A percentile compares a stretch with the other conserved stretches of the same genome.
phyloP scores from a whole-genome alignment of 64 coral and sea anemone species.

The Montipora efflorescens region DNA sequence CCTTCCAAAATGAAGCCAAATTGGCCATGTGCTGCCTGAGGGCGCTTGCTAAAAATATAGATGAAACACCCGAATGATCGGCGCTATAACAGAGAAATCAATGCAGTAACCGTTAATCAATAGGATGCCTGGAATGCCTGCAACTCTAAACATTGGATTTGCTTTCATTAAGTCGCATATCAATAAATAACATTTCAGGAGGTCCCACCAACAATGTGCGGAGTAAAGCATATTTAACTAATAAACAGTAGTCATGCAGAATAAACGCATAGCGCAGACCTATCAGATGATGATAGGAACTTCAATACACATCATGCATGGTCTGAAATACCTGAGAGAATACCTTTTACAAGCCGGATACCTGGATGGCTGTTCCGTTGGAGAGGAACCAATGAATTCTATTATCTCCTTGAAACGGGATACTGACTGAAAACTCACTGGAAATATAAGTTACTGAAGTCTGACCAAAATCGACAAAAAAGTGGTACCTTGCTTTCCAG shows the following conservation, averaged over 20 bases:
- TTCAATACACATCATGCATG: slow-evolving; percentile 36
- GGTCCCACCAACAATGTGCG: too few relatives aligned
- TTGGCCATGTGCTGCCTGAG: too few relatives aligned
- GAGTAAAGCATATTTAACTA: neutral
- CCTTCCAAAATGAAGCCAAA: too few relatives aligned
- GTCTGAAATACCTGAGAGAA: slow-evolving; percentile 55
- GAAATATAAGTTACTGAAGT: slow-evolving; percentile 38
- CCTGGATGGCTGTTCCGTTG: slow-evolving; percentile 36
- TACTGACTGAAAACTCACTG: slow-evolving; percentile 46
- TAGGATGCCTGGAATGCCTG: too few relatives aligned
- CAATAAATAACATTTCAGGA: too few relatives aligned
- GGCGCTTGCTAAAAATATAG: too few relatives aligned
- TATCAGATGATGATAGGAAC: neutral
- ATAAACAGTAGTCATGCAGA: neutral
- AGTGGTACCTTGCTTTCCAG: slow-evolving; percentile 35
- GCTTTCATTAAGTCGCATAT: too few relatives aligned
- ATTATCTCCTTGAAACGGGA: slow-evolving; percentile 50
- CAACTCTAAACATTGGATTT: too few relatives aligned
- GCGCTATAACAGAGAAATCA: too few relatives aligned
- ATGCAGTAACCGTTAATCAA: too few relatives aligned
- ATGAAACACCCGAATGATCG: too few relatives aligned
- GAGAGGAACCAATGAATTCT: slow-evolving; percentile 29
- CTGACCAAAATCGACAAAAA: slow-evolving; percentile 37
- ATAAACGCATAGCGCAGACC: neutral
- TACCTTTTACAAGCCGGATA: slow-evolving; percentile 47